These are phyloP conservation scores for Psilopsiagon aymara DNA, from an alignment of 2,113 vertebrate genomes.

Conservation along the genomic window DNA sequence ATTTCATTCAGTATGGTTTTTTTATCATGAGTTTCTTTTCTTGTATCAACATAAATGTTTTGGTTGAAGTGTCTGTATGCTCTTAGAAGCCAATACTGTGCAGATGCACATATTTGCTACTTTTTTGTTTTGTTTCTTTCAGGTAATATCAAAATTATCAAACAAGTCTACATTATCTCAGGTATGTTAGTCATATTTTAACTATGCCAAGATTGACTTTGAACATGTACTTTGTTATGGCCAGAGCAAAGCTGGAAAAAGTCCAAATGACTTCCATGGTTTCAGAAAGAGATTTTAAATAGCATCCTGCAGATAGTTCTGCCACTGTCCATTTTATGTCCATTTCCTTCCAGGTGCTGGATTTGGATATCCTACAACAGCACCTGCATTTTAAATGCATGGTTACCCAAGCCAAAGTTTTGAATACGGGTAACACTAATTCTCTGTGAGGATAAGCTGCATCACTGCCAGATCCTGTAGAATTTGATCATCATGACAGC, in stretches of 20 bases:
- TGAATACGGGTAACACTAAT: fast-evolving
- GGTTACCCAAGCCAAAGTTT: background rate
- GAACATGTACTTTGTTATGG: background rate
- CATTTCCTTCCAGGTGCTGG: background rate
- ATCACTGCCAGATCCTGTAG: background rate
- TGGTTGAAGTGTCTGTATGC: background rate
- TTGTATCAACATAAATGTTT: background rate
- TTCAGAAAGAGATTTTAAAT: background rate
- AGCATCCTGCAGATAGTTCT: background rate
- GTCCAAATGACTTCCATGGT: background rate
- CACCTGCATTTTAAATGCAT: background rate
- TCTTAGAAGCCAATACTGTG: background rate
- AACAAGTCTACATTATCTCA: constrained; percentile 81
- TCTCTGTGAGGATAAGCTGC: background rate
- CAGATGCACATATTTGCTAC: constrained; percentile 10
- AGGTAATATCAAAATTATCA: constrained; percentile 86
- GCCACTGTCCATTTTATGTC: background rate
- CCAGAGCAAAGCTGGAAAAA: background rate
- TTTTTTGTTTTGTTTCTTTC: constrained; percentile 61
- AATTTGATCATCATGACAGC: background rate
- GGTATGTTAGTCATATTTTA: constrained; percentile 73
- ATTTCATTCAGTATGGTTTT: background rate
- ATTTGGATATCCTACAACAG: background rate
- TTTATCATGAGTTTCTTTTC: background rate
- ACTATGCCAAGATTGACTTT: background rate